Evolutionary conservation across 2,888 invertebrate genomes (phyloP).

Genomic region (Cistogaster globosa): DNA sequence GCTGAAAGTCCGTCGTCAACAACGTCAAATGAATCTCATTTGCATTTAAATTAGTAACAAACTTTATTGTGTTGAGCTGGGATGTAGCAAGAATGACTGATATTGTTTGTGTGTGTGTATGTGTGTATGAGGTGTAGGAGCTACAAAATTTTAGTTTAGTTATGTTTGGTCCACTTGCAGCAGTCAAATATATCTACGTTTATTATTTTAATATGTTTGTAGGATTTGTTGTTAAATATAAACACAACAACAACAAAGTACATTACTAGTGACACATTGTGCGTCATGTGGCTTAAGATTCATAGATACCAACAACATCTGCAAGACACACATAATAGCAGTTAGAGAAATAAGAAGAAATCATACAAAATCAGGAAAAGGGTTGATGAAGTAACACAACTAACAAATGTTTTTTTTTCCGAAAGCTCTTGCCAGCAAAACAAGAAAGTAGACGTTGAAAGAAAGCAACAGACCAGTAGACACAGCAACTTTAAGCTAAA

Average conservation of each 20-base stretch:
- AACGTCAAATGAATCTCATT: constrained; percentile 84
- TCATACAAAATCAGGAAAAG: constrained; percentile 33
- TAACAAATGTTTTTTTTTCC: constrained; percentile 47
- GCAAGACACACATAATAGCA: constrained; percentile 29
- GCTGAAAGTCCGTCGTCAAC: constrained; percentile 81
- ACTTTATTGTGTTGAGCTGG: constrained; percentile 65
- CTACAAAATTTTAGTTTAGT: constrained; percentile 50
- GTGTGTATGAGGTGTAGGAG: constrained; percentile 2
- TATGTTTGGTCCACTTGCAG: constrained; percentile 60
- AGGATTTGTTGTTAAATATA: constrained; percentile 41
- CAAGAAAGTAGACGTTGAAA: constrained; percentile 45
- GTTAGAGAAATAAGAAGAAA: constrained; percentile 21
- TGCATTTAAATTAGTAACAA: constrained; percentile 83
- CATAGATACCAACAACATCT: constrained; percentile 46
- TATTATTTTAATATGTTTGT: constrained; percentile 76
- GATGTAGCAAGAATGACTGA: constrained; percentile 12
- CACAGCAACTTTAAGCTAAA: constrained; percentile 28
- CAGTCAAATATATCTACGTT: constrained; percentile 17
- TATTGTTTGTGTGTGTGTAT: neutral
- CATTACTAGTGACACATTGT: constrained; percentile 77
- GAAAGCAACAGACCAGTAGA: constrained; percentile 39
- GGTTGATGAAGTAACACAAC: constrained; percentile 54
- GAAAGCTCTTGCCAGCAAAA: constrained; percentile 43
- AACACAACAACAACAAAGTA: constrained; percentile 58
- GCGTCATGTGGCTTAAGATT: constrained; percentile 73